Base-by-base conservation (phyloP, 2,113 vertebrate genomes). In the Phylloscopus trochiloides region DNA sequence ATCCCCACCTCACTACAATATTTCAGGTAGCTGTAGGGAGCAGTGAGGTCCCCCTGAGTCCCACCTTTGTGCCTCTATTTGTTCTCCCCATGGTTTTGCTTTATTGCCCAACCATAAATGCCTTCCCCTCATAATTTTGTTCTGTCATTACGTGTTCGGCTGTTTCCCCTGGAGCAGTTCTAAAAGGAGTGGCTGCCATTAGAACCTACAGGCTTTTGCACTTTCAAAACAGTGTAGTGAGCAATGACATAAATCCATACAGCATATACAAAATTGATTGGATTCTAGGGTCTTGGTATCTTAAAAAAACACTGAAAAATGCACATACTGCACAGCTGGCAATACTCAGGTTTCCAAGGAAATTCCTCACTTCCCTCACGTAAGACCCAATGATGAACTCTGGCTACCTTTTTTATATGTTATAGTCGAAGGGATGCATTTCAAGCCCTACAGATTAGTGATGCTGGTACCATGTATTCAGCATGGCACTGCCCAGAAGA, bases 121-220 rank as follows among this genome's bases (percentile, higher is more conserved):
- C 25, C 19, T 55, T 13, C 2, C 7, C 10, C 26, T 10, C 9
- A 1, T 20, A 3, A 21, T 26, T 34, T 52, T 4, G 1, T 26
- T 17, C 50, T 29, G 75, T 4, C n/a, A 13, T 34, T 12, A 16
- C 7, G 0, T 0, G 26, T 47, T 43, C 0, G 0, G 2, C 17
- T 25, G 28, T 8, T 34, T 22, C 6, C 36, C 65, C 16, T 12
- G 21, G 2, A 52, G 59, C 77, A 19, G 63, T 31, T 84, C 31
- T 48, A 17, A 63, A 68, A 78, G 40, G 12, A 65, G 58, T 14
- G 19, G 24, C 18, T 51, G 68, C 21, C 43, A 5, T 32, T 18
- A 28, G 36, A 45, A 62, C 34, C 42, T 3, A 17, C 13, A 22
- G 40, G 13, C 0, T 17, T 71, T 50, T 34, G 21, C 13, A 2